Evolutionary conservation across 1,140 invertebrate species (phyloP).

Genomic region (Lepidurus couesii): DNA sequence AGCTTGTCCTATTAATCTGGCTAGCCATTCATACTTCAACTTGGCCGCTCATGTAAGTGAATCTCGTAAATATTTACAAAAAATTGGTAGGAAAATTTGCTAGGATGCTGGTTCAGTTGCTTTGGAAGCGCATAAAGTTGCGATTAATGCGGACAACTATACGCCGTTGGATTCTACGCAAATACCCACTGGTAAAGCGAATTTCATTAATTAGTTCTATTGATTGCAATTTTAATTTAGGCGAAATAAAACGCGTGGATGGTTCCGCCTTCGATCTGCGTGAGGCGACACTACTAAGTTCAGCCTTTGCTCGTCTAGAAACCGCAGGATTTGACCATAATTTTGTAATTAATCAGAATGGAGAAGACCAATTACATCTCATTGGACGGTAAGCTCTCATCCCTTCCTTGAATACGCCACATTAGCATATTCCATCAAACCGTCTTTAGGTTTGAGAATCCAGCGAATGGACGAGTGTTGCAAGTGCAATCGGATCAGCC

Average conservation of each 20-base stretch:
- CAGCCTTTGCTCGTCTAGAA: conserved; percentile 47
- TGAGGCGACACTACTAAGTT: conserved; percentile 49
- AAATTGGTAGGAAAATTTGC: conserved; percentile 34
- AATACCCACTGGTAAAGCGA: conserved; percentile 58
- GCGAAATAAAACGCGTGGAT: conserved; percentile 59
- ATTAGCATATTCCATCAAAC: not conserved
- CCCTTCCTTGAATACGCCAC: not conserved
- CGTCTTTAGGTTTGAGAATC: conserved; percentile 49
- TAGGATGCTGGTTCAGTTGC: conserved; percentile 52
- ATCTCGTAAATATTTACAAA: not conserved
- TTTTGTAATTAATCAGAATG: conserved; percentile 55
- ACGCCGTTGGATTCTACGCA: conserved; percentile 64
- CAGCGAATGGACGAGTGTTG: conserved; percentile 60
- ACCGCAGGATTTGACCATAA: conserved; percentile 69
- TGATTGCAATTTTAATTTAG: conserved; percentile 42
- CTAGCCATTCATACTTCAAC: conserved; percentile 93
- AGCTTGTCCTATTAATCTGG: conserved; percentile 79
- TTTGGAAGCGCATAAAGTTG: conserved; percentile 65
- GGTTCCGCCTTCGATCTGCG: conserved; percentile 65
- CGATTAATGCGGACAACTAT: conserved; percentile 67
- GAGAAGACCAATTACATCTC: not conserved
- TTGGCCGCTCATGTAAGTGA: conserved; percentile 66
- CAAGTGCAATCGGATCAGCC: conserved; percentile 78
- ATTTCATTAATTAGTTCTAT: conserved; percentile 40
- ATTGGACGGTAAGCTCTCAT: not conserved